Conservation (phyloP, 2,888 invertebrate genomes). For the Polymixis flavicincta region DNA sequence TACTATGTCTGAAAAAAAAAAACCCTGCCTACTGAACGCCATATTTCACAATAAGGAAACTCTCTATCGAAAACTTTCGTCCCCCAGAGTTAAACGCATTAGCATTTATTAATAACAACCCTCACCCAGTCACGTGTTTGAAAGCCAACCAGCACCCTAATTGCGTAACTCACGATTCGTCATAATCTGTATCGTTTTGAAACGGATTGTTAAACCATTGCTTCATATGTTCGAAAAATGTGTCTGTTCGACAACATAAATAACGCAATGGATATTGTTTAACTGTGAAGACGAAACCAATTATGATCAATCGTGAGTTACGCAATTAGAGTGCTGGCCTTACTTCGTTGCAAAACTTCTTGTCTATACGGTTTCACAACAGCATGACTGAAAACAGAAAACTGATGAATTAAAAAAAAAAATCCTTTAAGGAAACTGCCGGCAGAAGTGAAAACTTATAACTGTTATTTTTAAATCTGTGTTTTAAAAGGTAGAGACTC, state of each 20-base stretch:
- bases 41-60: conserved; percentile 2
- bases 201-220: too few relatives aligned
- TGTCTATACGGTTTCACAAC: conserved; percentile 1
- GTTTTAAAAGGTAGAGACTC: not conserved
- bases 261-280: too few relatives aligned
- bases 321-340: too few relatives aligned
- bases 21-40: not conserved
- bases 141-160: too few relatives aligned
- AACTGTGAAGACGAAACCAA: too few relatives aligned
- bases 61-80: not conserved
- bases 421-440: not conserved
- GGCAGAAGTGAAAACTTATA: not conserved
- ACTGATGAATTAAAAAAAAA: too few relatives aligned
- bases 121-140: conserved; percentile 14
- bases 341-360: not conserved
- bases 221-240: too few relatives aligned
- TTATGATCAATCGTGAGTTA: too few relatives aligned
- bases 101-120: not conserved
- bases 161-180: too few relatives aligned
- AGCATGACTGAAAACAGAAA: not conserved
- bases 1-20: not conserved
- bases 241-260: too few relatives aligned
- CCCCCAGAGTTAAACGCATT: not conserved
- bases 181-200: too few relatives aligned
- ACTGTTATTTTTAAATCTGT: not conserved